Evolutionary conservation across 2,113 vertebrate species (phyloP), one percentile per base, ranked within the genome.

Genomic region (Callionymus lyra): DNA sequence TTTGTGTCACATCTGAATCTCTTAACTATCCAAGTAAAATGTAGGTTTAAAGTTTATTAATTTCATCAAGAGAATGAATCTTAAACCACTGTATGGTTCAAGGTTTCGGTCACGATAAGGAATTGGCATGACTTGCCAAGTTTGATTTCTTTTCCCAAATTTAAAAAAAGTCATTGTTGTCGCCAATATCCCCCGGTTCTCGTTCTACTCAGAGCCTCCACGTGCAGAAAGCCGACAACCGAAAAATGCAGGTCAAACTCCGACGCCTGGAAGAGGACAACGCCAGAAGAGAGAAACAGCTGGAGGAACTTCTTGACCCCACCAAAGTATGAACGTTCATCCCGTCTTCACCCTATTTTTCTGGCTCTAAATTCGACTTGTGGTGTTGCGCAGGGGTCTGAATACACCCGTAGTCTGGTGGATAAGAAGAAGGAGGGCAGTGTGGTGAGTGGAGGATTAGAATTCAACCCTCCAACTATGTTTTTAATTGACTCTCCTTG

Each of bases 251-350:
- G 70, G 90, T 87, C 0, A 92, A 88, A 59, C 82, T 97, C 0
- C 86, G 90, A 13, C 89, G 89, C 18, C 66, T 94, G 14, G 90
- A 96, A 44, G 90, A 94, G 52, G 92, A 95, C 2, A 93, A 86
- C 6, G 82, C 12, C 9, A 87, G 88, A 38, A 90, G 93, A 77
- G 89, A 93, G 59, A 91, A 85, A 50, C 94, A 93, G 61, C 92
- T 98, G 13, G 90, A 92, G 9, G 90, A 94, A 34, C 81, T 98
- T 6, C 47, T 96, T 76, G 90, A 93, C 50, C 82, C 84, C 34
- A 77, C 74, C 32, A 90, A 85, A 57, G 93, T 94, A 53, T 1
- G 21, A 33, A 35, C 1, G 12, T 5, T 37, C 2, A 37, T 14
- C 31, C 9, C 16, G 6, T 41, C 4, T 18, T 18, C 11, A 8